phyloP scores from a whole-genome alignment of 1,140 invertebrate species.

The Magallana gigas region DNA sequence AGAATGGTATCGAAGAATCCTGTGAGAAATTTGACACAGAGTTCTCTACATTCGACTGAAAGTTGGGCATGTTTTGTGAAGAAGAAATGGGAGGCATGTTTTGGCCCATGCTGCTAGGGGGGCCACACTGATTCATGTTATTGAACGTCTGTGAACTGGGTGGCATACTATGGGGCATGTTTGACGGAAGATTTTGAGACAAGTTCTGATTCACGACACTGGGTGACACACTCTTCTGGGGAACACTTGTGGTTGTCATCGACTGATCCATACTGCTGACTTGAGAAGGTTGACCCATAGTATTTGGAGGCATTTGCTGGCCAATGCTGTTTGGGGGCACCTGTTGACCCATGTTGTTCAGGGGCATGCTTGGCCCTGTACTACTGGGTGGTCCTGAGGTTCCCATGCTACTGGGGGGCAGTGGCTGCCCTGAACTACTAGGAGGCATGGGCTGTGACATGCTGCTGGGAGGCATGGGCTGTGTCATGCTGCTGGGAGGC shows the following conservation, averaged over 20 bases:
- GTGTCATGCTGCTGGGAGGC: slow-evolving; percentile 38
- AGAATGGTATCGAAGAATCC: slow-evolving; percentile 27
- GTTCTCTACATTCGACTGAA: slow-evolving; percentile 22
- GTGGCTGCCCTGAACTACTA: slow-evolving; percentile 30
- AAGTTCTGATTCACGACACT: slow-evolving; percentile 5
- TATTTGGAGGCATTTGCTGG: slow-evolving; percentile 10
- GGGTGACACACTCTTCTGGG: neutral
- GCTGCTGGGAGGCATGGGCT: slow-evolving; percentile 49
- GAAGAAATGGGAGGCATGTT: slow-evolving; percentile 38
- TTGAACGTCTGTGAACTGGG: slow-evolving; percentile 29
- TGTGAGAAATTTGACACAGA: slow-evolving; percentile 12
- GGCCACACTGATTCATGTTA: slow-evolving; percentile 33
- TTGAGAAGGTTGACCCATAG: neutral
- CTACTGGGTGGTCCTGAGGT: slow-evolving; percentile 23
- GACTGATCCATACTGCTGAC: slow-evolving; percentile 4
- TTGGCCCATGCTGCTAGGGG: slow-evolving; percentile 20
- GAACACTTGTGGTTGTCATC: slow-evolving; percentile 20
- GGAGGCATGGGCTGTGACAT: slow-evolving; percentile 49
- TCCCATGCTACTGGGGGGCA: slow-evolving; percentile 35
- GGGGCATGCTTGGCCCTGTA: slow-evolving; percentile 33
- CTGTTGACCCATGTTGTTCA: slow-evolving; percentile 43
- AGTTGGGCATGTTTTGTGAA: slow-evolving; percentile 28
- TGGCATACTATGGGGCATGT: neutral
- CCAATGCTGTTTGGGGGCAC: slow-evolving; percentile 23
- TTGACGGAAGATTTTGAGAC: slow-evolving; percentile 30